Conservation (phyloP, 2,113 vertebrate species). For the Amia ocellicauda region DNA sequence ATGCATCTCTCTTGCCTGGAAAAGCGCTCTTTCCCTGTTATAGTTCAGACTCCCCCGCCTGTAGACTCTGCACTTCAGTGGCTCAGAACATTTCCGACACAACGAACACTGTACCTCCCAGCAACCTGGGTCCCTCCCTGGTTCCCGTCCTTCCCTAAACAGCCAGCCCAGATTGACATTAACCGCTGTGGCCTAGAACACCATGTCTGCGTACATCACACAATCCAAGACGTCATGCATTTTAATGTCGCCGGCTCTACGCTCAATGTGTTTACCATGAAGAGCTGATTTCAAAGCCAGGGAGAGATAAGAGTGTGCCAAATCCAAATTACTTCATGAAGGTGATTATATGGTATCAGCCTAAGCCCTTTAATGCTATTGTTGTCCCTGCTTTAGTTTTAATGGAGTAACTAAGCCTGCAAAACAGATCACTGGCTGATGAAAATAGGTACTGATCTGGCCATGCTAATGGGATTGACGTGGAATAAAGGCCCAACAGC, state of each 20-base stretch:
- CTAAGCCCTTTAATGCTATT: conserved; percentile 8
- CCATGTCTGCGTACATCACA: too few relatives aligned
- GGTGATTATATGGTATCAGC: conserved; percentile 1
- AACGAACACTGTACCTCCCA: too few relatives aligned
- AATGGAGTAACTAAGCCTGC: not conserved
- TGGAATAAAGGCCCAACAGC: not conserved
- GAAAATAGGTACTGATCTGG: not conserved
- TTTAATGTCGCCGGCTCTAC: not conserved
- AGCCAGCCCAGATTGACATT: too few relatives aligned
- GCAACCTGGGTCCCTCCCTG: too few relatives aligned
- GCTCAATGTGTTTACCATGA: not conserved
- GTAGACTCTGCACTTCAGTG: too few relatives aligned
- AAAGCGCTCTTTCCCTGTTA: too few relatives aligned
- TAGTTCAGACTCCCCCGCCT: too few relatives aligned
- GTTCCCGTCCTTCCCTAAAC: too few relatives aligned
- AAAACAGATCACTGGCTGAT: not conserved
- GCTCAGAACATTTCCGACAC: too few relatives aligned
- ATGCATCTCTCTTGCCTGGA: too few relatives aligned
- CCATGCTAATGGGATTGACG: conserved; percentile 11
- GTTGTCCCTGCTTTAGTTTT: not conserved
- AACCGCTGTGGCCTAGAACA: too few relatives aligned
- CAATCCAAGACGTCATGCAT: not conserved
- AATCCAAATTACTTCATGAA: conserved; percentile 14
- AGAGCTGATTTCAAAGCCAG: not conserved
- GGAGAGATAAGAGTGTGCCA: not conserved